Evolutionary conservation across 2,113 vertebrate species (phyloP).

Genomic region (Nycticebus coucang): DNA sequence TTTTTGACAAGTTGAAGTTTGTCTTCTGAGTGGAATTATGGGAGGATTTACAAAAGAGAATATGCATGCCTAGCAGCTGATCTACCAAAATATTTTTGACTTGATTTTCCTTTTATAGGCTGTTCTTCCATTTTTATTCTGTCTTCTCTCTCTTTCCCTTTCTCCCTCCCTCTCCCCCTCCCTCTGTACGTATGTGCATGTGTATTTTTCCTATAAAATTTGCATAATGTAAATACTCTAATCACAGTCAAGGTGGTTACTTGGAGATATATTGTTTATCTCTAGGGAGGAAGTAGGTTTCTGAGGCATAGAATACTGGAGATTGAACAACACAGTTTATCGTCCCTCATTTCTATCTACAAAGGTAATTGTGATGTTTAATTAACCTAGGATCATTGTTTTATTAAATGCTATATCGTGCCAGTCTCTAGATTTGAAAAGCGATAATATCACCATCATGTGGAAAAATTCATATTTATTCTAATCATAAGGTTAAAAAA

Average conservation of each 20-base stretch:
- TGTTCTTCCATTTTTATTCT: conserved; percentile 23
- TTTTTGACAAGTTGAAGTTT: conserved; percentile 51
- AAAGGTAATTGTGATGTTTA: not conserved
- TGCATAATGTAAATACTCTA: not conserved
- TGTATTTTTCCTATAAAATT: not conserved
- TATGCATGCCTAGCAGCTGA: conserved; percentile 19
- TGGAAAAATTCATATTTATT: not conserved
- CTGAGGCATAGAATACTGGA: not conserved
- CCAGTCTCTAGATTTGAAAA: not conserved
- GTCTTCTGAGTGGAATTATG: conserved; percentile 46
- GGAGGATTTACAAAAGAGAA: conserved; percentile 40
- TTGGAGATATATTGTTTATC: not conserved
- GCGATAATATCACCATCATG: not conserved
- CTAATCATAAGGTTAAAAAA: not conserved
- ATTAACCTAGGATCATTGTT: not conserved
- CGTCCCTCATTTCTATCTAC: not conserved
- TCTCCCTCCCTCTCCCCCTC: too few relatives aligned
- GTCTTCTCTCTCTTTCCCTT: not conserved
- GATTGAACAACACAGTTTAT: not conserved
- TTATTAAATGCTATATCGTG: not conserved
- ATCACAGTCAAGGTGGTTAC: conserved; percentile 6
- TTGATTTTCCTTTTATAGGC: conserved; percentile 54
- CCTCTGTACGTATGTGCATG: not conserved
- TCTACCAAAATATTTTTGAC: conserved; percentile 54
- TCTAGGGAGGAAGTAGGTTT: not conserved